Percentiles rank a stretch among this genome's conserved stretches.
These are phyloP conservation scores for Aplodontia rufa DNA, from an alignment of 2,113 vertebrate genomes.

Conservation along the genomic window DNA sequence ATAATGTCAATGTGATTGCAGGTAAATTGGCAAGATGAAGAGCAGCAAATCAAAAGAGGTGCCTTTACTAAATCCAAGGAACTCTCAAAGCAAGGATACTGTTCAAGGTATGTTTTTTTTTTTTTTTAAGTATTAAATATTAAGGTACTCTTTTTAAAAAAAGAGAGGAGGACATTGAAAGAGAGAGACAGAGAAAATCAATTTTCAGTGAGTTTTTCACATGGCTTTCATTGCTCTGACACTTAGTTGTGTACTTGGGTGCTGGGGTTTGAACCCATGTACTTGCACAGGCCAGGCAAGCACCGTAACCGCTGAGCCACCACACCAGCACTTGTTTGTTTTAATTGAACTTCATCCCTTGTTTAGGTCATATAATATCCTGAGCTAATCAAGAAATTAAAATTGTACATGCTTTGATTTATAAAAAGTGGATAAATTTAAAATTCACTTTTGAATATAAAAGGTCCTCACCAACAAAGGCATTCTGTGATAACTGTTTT, in stretches of 20 bases:
- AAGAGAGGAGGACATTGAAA: too few species aligned
- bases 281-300: too few species aligned
- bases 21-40: conserved; percentile 91
- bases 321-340: too few species aligned
- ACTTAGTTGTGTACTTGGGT: too few species aligned
- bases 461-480: not conserved
- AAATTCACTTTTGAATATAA: not conserved
- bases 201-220: too few species aligned
- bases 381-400: conserved; percentile 37
- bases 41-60: conserved; percentile 87
- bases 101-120: conserved; percentile 85
- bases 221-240: too few species aligned
- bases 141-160: too few species aligned
- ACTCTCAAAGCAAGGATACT: conserved; percentile 82
- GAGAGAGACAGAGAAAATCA: too few species aligned
- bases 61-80: conserved; percentile 83
- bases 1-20: conserved; percentile 67
- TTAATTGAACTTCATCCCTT: conserved; percentile 22
- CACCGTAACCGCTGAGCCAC: too few species aligned
- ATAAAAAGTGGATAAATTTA: not conserved
- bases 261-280: too few species aligned
- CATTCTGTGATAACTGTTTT: not conserved
- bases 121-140: too few species aligned
- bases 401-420: conserved; percentile 38
- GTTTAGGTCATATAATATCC: conserved; percentile 39